A percentile compares a stretch with the other conserved stretches of the same genome.
Conservation (phyloP, 2,113 vertebrate species). For the Callopanchax toddi region DNA sequence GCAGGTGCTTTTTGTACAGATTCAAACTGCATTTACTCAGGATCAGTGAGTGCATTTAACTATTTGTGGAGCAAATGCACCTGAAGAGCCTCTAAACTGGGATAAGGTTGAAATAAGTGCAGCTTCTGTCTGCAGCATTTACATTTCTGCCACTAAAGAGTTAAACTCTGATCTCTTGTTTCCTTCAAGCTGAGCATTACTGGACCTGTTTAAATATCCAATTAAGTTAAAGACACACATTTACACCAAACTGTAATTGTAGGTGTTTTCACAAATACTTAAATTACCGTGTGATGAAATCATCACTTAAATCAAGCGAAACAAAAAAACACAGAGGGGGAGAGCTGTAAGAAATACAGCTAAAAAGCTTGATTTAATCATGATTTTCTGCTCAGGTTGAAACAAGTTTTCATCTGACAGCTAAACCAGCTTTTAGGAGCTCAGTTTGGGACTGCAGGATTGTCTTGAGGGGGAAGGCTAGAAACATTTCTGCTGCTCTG, state of each 20-base stretch:
- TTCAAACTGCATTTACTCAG: slow-evolving; percentile 41
- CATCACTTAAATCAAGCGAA: slow-evolving; percentile 25
- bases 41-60: slow-evolving; percentile 36
- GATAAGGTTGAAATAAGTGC: slow-evolving; percentile 6
- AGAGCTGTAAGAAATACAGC: slow-evolving; percentile 16
- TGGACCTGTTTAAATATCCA: slow-evolving; percentile 29
- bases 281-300: slow-evolving; percentile 11
- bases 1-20: slow-evolving; percentile 32
- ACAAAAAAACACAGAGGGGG: slow-evolving; percentile 23
- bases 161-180: slow-evolving; percentile 38
- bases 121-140: slow-evolving; percentile 14
- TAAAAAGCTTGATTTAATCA: no score
- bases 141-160: slow-evolving; percentile 20
- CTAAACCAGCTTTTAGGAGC: no score
- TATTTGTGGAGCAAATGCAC: slow-evolving; percentile 42
- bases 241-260: slow-evolving; percentile 45
- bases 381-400: slow-evolving; percentile 6
- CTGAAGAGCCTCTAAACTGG: slow-evolving; percentile 18
- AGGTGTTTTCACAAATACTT: slow-evolving; percentile 39
- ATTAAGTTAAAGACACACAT: slow-evolving; percentile 22
- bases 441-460: no score
- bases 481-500: no score
- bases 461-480: no score
- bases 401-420: neutral
- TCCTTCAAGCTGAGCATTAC: slow-evolving; percentile 23